Conservation (phyloP, 2,113 vertebrate species). For the Polypterus bichir region DNA sequence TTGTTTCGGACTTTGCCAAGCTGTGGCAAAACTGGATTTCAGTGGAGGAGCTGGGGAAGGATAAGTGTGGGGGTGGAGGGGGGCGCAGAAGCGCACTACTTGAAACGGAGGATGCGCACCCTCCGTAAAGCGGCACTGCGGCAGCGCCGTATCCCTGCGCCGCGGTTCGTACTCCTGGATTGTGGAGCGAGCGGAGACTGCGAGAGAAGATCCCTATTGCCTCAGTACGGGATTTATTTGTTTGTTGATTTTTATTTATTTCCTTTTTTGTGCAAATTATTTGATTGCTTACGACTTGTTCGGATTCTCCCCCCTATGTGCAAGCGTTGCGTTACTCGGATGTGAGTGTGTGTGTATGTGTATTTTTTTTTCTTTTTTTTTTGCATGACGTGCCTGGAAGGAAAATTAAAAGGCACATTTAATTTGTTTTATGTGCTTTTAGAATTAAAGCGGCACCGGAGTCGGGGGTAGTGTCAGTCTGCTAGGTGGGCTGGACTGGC, state of each 20-base stretch:
- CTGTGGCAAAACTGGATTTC: no score
- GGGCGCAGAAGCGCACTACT: constrained; percentile 39
- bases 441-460: constrained; percentile 35
- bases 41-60: no score
- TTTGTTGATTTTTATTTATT: constrained; percentile 35
- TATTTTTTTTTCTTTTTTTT: constrained; percentile 25
- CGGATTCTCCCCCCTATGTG: constrained; percentile 40
- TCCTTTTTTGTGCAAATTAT: constrained; percentile 28
- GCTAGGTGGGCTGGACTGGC: constrained; percentile 38
- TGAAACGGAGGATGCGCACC: constrained; percentile 48
- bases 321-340: constrained; percentile 36
- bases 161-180: constrained; percentile 48
- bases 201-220: constrained; percentile 38
- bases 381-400: constrained; percentile 39
- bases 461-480: constrained; percentile 33
- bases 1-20: no score
- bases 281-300: constrained; percentile 47
- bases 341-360: neutral
- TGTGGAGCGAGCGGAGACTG: constrained; percentile 44
- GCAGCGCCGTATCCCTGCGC: constrained; percentile 59
- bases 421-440: constrained; percentile 31
- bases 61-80: no score
- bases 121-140: constrained; percentile 65
- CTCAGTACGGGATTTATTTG: constrained; percentile 47
- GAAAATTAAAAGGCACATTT: constrained; percentile 19